Evolutionary conservation across 1,140 invertebrate genomes (phyloP).

Genomic region (Lamellibrachia luymesi): DNA sequence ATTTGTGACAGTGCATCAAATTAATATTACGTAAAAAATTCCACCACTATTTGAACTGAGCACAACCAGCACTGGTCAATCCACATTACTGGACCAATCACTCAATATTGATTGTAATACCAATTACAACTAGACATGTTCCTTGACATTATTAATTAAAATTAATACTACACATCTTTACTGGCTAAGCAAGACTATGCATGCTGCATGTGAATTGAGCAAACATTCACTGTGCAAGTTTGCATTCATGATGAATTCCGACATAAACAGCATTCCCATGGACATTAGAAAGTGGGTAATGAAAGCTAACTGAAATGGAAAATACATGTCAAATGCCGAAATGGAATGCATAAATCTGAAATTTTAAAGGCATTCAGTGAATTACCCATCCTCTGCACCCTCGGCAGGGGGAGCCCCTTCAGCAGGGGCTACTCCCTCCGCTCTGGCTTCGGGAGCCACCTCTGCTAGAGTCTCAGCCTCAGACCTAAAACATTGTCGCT

Average conservation of each 20-base stretch:
- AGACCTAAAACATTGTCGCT: not conserved
- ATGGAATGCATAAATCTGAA: not conserved
- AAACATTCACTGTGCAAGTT: not conserved
- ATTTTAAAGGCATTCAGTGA: not conserved
- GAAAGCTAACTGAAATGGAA: not conserved
- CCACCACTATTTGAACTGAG: not conserved
- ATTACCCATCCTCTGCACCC: not conserved
- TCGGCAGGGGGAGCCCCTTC: not conserved
- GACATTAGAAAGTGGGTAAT: not conserved
- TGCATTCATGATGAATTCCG: not conserved
- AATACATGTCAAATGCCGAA: not conserved
- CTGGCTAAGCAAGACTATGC: not conserved
- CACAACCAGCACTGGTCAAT: not conserved
- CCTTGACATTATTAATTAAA: not conserved
- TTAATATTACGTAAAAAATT: not conserved
- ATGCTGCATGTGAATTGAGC: not conserved
- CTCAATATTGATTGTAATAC: slow-evolving; percentile 9
- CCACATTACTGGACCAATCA: not conserved
- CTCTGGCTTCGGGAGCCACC: not conserved
- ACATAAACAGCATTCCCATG: not conserved
- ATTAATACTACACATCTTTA: not conserved
- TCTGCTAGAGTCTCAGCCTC: not conserved
- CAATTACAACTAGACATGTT: slow-evolving; percentile 8
- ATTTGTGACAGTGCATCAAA: not conserved
- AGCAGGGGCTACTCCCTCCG: not conserved